Percentiles rank a stretch among this genome's conserved stretches.
Conservation (phyloP, 2,113 vertebrate species). For the Gobio gobio region DNA sequence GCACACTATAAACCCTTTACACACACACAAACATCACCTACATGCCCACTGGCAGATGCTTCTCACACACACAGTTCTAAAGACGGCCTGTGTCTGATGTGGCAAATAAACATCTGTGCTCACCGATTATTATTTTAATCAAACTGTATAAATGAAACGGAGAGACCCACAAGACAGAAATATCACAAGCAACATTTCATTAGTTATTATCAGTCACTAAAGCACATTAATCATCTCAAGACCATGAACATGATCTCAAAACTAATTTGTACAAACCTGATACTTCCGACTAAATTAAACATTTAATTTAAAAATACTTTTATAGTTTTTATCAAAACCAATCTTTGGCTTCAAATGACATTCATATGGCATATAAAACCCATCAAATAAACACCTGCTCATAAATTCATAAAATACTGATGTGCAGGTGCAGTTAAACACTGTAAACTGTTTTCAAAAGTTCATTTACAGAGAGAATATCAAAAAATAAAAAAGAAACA, state of each 20-base stretch:
- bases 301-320: neutral
- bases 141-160: neutral
- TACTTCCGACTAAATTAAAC: neutral
- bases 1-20: neutral
- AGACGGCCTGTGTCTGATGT: neutral
- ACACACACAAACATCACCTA: constrained; percentile 5
- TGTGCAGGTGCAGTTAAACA: no score
- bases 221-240: neutral
- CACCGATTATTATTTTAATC: neutral
- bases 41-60: constrained; percentile 1
- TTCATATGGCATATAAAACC: neutral
- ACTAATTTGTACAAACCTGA: neutral
- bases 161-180: neutral
- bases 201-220: neutral
- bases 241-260: neutral
- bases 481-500: neutral
- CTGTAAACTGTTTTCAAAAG: no score
- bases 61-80: neutral
- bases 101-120: neutral
- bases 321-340: neutral
- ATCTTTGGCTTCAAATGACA: neutral
- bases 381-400: neutral
- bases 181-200: neutral
- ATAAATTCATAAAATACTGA: neutral
- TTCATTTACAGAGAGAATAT: neutral